Conservation (phyloP, 37 sponge, comb jelly and placozoan species). For the Oscarella lobularis region DNA sequence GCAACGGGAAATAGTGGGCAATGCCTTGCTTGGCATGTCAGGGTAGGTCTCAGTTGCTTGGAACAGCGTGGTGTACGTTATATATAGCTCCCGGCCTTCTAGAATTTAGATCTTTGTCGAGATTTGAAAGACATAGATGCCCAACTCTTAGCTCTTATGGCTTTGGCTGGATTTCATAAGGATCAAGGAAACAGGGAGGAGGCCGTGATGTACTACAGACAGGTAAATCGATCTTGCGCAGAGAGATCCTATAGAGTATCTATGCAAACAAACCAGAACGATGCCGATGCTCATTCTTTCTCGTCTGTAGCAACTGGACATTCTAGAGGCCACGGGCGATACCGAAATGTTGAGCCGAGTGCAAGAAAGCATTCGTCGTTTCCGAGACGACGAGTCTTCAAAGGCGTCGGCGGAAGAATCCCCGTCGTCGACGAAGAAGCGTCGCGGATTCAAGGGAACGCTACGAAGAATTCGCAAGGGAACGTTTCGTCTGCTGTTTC, state of each 20-base stretch:
- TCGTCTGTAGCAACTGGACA: not conserved
- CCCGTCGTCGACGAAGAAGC: not conserved
- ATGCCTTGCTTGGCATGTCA: slow-evolving; percentile 45
- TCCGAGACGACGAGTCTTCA: not conserved
- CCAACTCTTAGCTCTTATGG: not conserved
- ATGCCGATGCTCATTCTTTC: not conserved
- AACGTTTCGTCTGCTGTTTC: not conserved
- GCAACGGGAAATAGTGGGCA: slow-evolving; percentile 19
- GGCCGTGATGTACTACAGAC: not conserved
- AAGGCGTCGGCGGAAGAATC: not conserved
- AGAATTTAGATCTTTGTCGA: not conserved
- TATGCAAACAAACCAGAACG: not conserved
- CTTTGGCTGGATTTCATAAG: not conserved
- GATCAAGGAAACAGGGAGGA: not conserved
- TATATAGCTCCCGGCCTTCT: no score
- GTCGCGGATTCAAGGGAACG: not conserved
- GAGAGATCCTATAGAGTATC: no score
- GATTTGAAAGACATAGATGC: not conserved
- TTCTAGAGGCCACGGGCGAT: not conserved
- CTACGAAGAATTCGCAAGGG: not conserved
- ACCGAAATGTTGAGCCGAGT: not conserved
- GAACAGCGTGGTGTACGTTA: no score
- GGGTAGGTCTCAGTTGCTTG: no score
- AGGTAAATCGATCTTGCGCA: not conserved
- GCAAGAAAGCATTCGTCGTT: not conserved